Conservation (phyloP, 2,888 invertebrate genomes). For the Cheilosia grossa region DNA sequence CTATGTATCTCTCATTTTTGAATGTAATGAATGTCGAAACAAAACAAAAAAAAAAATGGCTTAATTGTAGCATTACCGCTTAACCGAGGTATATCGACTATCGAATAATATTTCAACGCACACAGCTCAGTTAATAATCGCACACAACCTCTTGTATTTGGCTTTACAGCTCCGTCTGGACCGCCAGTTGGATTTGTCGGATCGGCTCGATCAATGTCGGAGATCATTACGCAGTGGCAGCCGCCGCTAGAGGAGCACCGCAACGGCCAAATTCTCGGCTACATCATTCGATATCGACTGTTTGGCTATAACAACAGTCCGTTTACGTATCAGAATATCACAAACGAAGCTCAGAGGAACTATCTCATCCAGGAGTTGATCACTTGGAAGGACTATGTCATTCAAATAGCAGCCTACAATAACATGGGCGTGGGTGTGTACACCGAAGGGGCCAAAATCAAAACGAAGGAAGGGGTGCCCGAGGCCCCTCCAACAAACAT, state of each 20-base stretch:
- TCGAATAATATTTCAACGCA: conserved; percentile 27
- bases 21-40: conserved; percentile 75
- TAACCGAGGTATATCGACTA: conserved; percentile 81
- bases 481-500: conserved; percentile 95
- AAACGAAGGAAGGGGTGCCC: conserved; percentile 98
- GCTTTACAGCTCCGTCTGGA: conserved; percentile 93
- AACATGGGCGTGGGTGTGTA: conserved; percentile 97
- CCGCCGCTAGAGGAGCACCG: conserved; percentile 96
- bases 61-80: conserved; percentile 83
- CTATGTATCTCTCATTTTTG: conserved; percentile 74
- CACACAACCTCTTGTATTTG: conserved; percentile 22
- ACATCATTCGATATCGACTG: conserved; percentile 94
- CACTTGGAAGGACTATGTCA: conserved; percentile 98
- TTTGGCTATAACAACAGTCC: conserved; percentile 96
- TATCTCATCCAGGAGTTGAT: conserved; percentile 96
- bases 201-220: conserved; percentile 95
- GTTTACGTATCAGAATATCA: conserved; percentile 96
- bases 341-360: conserved; percentile 95
- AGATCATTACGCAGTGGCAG: conserved; percentile 98
- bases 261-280: conserved; percentile 97
- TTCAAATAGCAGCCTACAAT: conserved; percentile 98
- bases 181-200: conserved; percentile 97
- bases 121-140: conserved; percentile 8
- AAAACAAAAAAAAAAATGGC: conserved; percentile 77
- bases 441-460: conserved; percentile 94